These are phyloP conservation scores for Tychaedon coryphoeus DNA, from an alignment of 2,113 vertebrate genomes.

Conservation along the genomic window DNA sequence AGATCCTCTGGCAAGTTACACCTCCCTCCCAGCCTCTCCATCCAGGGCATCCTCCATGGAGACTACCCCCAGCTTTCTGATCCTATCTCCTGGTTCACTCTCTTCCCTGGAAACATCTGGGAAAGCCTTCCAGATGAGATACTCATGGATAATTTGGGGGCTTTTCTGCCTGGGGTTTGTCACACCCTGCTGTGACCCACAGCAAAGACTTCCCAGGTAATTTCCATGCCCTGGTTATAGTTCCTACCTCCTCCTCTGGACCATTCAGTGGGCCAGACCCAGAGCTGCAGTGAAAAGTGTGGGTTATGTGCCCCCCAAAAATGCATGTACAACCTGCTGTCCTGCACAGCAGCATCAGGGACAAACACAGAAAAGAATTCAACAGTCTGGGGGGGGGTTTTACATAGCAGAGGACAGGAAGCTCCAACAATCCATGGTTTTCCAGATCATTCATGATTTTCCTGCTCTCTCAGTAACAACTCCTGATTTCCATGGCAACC, in stretches of 20 bases:
- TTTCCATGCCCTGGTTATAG: not conserved
- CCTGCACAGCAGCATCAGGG: rapidly evolving
- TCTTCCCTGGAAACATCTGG: not conserved
- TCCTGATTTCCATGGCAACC: constrained; percentile 53
- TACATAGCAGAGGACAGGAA: not conserved
- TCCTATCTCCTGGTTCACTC: not conserved
- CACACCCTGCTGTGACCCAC: not conserved
- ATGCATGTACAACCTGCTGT: not conserved
- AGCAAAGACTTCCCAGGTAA: not conserved
- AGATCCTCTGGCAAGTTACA: not conserved
- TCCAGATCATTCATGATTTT: constrained; percentile 49
- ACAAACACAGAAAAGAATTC: not conserved
- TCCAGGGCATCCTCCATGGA: not conserved
- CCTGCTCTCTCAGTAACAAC: not conserved
- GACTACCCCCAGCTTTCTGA: not conserved
- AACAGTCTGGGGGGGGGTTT: not conserved
- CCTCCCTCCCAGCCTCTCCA: not conserved
- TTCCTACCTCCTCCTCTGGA: not conserved
- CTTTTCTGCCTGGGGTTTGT: not conserved
- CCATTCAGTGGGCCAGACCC: not conserved
- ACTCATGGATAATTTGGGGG: not conserved
- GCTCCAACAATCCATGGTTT: not conserved
- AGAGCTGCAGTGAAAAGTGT: not conserved
- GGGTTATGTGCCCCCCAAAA: rapidly evolving
- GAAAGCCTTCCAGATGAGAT: not conserved